Percentiles rank a stretch among this genome's conserved stretches.
Evolutionary conservation across 1,140 invertebrate species (phyloP).

Genomic region (Platyura marginata): DNA sequence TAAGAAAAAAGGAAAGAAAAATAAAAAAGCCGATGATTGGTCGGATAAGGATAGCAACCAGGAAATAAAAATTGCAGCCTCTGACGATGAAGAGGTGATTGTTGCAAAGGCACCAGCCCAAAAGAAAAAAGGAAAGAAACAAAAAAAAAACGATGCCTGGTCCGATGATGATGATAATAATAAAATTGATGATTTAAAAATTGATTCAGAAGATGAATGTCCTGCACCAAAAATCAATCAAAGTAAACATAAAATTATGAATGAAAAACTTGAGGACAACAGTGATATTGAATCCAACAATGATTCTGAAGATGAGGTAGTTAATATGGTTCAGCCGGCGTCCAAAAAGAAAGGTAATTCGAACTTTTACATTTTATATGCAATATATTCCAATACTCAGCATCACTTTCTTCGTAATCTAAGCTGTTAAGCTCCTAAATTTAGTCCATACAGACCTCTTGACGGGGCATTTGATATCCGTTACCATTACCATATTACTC

Average conservation of each 20-base stretch:
- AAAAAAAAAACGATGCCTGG: constrained; percentile 23
- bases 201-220: constrained; percentile 17
- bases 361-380: neutral
- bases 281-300: constrained; percentile 5
- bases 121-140: constrained; percentile 10
- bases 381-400: neutral
- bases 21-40: constrained; percentile 6
- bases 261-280: too few species aligned
- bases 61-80: constrained; percentile 7
- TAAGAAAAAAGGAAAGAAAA: constrained; percentile 12
- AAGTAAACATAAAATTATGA: constrained; percentile 3
- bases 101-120: constrained; percentile 11
- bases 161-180: constrained; percentile 24
- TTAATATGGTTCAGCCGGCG: constrained; percentile 12
- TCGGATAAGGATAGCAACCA: constrained; percentile 9
- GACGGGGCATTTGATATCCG: constrained; percentile 8
- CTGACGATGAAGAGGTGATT: neutral
- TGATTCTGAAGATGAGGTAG: constrained; percentile 6
- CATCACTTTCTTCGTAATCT: constrained; percentile 5
- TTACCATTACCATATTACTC: constrained; percentile 13
- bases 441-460: constrained; percentile 1
- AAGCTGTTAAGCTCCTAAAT: neutral
- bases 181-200: constrained; percentile 13
- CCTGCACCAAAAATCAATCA: neutral
- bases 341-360: constrained; percentile 19